Base-by-base conservation (phyloP, 2,797 vertebrate genomes). In the Anabas testudineus region DNA sequence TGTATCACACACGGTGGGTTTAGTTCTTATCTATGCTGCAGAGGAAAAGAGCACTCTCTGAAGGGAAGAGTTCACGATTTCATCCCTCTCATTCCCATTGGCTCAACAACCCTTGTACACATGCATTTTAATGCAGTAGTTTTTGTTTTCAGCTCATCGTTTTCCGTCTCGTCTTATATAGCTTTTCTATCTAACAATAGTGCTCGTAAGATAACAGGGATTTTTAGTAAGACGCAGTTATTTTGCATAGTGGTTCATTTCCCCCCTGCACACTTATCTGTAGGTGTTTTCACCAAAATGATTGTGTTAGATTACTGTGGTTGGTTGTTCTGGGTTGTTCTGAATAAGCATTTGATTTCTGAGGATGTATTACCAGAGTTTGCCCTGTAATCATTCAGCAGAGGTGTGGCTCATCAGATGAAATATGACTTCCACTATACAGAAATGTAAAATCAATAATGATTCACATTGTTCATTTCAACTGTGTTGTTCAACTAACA, bases 361-460 rank as follows among this genome's bases (percentile, higher is more conserved):
- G 28, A 71, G 57, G 69, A 82, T 58, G 28, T 51, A 76, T 71
- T 58, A 51, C 24, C 46, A 21, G 9, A 49, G 26, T 62, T 67
- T 66, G 3, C 45, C 10, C 57, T 64, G 47, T 65, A 74, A 81
- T 67, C 59, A 48, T 77, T 78, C 60, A 67, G 58, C 24, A 60
- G 58, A 72, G 52, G 32, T 47, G 54, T 43, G 58, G 55, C 54
- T 66, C 57, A 24, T 57, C 70, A 67, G 36, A 69, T 64, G 55
- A 73, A 75, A 73, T 56, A 85, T 77, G 76, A 67, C 67, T 68
- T 62, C 69, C 52, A 68, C 30, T 46, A 56, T 51, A 64, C 26
- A 68, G 56, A 69, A 77, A 83, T 75, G 60, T 71, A 71, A 79
- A 88, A 86, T 88, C 82, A 74, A 81, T 86, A 37, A 75, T 51